A percentile compares a stretch with the other conserved stretches of the same genome.
phyloP scores from a whole-genome alignment of 2,113 vertebrate species.

The Melanocharis versteri region DNA sequence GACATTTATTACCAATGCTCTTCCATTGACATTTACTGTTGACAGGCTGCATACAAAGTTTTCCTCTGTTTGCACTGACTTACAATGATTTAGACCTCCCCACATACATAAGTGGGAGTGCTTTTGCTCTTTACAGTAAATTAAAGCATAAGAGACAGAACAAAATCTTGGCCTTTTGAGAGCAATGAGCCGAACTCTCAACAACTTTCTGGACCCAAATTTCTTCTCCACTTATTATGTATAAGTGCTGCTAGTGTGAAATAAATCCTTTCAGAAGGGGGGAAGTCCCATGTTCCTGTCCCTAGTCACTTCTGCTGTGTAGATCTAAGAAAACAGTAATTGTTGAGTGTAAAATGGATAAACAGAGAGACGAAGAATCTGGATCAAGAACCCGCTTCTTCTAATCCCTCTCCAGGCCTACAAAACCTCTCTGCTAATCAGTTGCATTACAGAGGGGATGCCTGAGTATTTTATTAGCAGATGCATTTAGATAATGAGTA shows the following conservation, averaged over 20 bases:
- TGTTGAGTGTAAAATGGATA: neutral
- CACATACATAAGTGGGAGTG: neutral
- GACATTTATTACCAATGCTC: constrained; percentile 59
- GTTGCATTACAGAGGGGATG: neutral
- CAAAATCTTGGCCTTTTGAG: neutral
- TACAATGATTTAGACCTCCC: neutral
- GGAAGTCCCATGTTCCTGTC: neutral
- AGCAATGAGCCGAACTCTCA: neutral
- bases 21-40: constrained; percentile 58
- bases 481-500: neutral
- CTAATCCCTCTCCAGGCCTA: neutral
- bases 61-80: constrained; percentile 16
- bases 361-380: neutral
- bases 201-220: neutral
- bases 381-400: neutral
- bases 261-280: neutral
- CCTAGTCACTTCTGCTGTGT: neutral
- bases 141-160: neutral
- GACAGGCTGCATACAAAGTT: constrained; percentile 53
- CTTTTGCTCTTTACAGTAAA: constrained; percentile 18
- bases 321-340: neutral
- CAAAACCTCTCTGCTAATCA: neutral
- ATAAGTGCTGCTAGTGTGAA: neutral
- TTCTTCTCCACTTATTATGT: neutral
- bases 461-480: neutral